Evolutionary conservation across 2,113 vertebrate species (phyloP).

Genomic region (Prinia subflava): DNA sequence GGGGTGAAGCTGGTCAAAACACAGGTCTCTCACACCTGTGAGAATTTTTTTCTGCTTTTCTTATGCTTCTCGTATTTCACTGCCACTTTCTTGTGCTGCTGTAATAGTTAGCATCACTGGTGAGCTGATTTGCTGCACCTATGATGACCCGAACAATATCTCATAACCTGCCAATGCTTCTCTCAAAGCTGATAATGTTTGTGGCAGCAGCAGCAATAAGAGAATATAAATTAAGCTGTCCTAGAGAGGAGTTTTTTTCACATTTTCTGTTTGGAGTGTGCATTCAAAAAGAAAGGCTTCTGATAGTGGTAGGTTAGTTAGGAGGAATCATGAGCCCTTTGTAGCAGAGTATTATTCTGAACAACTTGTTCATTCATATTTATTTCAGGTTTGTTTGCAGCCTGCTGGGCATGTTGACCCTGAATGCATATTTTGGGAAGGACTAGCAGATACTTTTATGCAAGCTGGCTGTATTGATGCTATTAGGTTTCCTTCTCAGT

Average conservation of each 20-base stretch:
- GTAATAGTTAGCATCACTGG: background rate
- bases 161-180: constrained; percentile 6
- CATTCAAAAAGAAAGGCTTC: constrained; percentile 30
- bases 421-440: background rate
- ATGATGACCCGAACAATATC: background rate
- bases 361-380: background rate
- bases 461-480: background rate
- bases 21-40: background rate
- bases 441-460: background rate
- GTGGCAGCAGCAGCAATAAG: background rate
- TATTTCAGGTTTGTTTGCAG: constrained; percentile 10
- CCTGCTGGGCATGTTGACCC: background rate
- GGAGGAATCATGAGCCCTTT: background rate
- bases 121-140: background rate
- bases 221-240: constrained; percentile 27
- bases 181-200: background rate
- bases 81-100: background rate
- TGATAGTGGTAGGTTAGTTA: background rate
- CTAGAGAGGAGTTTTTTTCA: background rate
- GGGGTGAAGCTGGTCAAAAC: background rate
- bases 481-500: constrained; percentile 13
- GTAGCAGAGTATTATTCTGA: background rate
- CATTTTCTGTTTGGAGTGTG: background rate
- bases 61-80: background rate
- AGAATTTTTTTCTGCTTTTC: background rate